Base-by-base conservation (phyloP, 2,888 invertebrate genomes). In the Dynastes hyllus region DNA sequence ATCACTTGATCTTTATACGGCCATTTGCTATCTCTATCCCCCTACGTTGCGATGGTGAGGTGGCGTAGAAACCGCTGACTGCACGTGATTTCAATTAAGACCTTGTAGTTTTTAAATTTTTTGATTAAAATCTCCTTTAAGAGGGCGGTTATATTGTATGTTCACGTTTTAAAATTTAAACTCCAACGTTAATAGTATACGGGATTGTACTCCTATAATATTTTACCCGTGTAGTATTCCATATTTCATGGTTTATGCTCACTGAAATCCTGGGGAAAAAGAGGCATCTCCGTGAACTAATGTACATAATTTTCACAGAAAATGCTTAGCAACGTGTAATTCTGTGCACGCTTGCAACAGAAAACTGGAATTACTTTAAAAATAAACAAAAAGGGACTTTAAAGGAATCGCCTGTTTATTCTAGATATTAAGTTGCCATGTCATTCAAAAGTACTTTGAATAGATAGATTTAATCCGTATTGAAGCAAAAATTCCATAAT, bases 71-170 rank as follows among this genome's bases (percentile, higher is more conserved):
- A 71, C 45, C 45, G 13, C 22, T 37, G 27, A 5, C 29, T 50
- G 73, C 73, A 63, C 73, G 73, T 75, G 61, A 75, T 75, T 75
- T 50, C 45, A 75, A 75, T 63, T 75, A n/a, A n/a, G n/a, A n/a
- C n/a, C n/a, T n/a, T n/a, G n/a, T n/a, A n/a, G n/a, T n/a, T n/a
- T n/a, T n/a, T n/a, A n/a, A n/a, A n/a, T n/a, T n/a, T n/a, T n/a
- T n/a, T n/a, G 73, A 29, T 8, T 61, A 29, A 45, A 61, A 50
- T 73, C 40, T 58, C 9, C 16, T 40, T 22, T 32, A 61, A 4
- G 9, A 27, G 16, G 37, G 58, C 58, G 73, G 45, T 40, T 11
- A 16, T 22, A 22, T 37, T 37, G 32, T 37, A 5, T 5, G 32
- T 69, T 45, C 50, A 16, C 4, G 45, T 75, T 75, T 75, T 45